Evolutionary conservation across 2,797 vertebrate genomes (phyloP), one percentile per base, ranked within the genome.

Genomic region (Catharus ustulatus): DNA sequence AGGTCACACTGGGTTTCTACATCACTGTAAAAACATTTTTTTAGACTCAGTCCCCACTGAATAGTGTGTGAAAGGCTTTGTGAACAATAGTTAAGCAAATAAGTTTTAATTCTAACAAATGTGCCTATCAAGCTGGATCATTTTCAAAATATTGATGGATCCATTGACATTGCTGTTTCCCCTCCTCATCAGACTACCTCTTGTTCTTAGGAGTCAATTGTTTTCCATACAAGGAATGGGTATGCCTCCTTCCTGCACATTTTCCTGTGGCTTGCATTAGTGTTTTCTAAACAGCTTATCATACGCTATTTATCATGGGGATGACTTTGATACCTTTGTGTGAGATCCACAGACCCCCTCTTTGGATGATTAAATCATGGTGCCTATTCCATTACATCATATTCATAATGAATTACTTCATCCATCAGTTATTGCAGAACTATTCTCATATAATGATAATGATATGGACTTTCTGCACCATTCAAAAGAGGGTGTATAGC

Each of bases 381-480:
- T 78, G 69, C 38, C 59, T 93, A 38, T 69, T 94, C 32, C 36
- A 66, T 92, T 94, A 57, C 82, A 87, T 93, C 90, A 89, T 90
- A 83, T 91, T 94, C 90, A 91, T 95, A 92, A 93, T 78, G 62
- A 94, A 94, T 92, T 83, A 45, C 51, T 91, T 87, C 62, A 86
- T 69, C 72, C 79, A 92, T 92, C 82, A 95, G 40, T 93, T 94
- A 91, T 49, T 78, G 23, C 51, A 83, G 69, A 78, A 59, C 61
- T 87, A 45, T 87, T 96, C 81, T 92, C 38, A 52, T 93, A 85
- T 34, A 5, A 1, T 63, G 64, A 64, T 84, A 86, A 95, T 62
- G 68, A 90, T 64, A 81, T 15, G 66, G 91, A 90, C 77, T 94
- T 95, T 87, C 81, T 22, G 38, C 29, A 69, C 26, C 36, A 61